Conservation (phyloP, 1,140 invertebrate genomes). For the Anastrepha obliqua region DNA sequence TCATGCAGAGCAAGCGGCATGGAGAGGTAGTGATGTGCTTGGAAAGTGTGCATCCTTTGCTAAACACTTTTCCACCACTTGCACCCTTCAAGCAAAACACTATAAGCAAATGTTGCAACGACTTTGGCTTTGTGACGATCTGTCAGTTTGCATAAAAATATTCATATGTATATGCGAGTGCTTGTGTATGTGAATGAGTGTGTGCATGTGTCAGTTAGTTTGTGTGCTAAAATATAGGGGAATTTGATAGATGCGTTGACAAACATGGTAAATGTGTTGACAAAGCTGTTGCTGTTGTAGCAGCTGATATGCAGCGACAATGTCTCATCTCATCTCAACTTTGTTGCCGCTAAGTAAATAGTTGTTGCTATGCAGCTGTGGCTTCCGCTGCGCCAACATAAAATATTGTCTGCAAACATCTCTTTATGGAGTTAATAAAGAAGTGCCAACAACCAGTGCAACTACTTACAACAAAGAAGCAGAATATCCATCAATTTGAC, state of each 20-base stretch:
- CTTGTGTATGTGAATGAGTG: not conserved
- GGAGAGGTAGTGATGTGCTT: not conserved
- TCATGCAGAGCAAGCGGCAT: not conserved
- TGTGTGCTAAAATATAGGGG: slow-evolving; percentile 4
- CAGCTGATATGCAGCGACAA: slow-evolving; percentile 32
- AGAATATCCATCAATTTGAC: slow-evolving; percentile 33
- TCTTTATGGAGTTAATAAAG: slow-evolving; percentile 33
- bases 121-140: not conserved
- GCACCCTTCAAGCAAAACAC: not conserved
- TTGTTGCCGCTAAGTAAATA: slow-evolving; percentile 1
- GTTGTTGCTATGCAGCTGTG: slow-evolving; percentile 20
- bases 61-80: not conserved
- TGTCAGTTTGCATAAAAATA: not conserved
- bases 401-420: slow-evolving; percentile 37
- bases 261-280: slow-evolving; percentile 37
- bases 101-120: not conserved
- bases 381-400: not conserved
- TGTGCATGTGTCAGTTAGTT: slow-evolving; percentile 11
- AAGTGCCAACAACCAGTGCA: not conserved
- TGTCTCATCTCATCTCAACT: slow-evolving; percentile 32
- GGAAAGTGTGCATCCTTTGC: not conserved
- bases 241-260: slow-evolving; percentile 41
- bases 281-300: slow-evolving; percentile 25
- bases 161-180: not conserved
- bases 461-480: not conserved